Evolutionary conservation across 2,888 invertebrate genomes (phyloP), one percentile per base, ranked within the genome.

Genomic region (Alitta virens): DNA sequence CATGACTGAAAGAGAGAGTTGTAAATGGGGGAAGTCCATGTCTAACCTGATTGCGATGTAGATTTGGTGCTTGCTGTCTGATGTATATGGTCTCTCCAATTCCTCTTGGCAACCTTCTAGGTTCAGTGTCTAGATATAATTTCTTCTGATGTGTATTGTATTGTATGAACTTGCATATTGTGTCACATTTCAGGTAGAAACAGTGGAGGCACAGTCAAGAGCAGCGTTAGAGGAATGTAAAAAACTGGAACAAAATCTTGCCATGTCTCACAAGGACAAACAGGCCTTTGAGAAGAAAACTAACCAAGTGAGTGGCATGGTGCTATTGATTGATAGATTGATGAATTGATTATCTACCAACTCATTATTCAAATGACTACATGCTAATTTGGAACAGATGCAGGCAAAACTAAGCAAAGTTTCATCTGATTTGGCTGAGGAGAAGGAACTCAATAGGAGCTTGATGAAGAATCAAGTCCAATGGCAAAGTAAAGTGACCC

Each of bases 371-470:
- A 33, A 12, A 33, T 7, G 33, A 33, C 12, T 33, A 46, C 21
- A 46, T 53, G 14, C 38, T 16, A 5, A 26, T 53, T 38, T 54
- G 3, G 16, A 46, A 16, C 40, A 69, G 70, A 50, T 70, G 60
- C 53, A 49, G n/a, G 51, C 51, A 12, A 64, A 61, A 51, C 78
- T 94, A 61, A 84, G 86, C 2, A 85, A 88, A 68, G 82, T 90
- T 25, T 86, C 90, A 71, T 83, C 84, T 51, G 91, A 92, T 72
- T 83, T 95, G 61, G 85, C 88, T 12, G 94, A 94, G 74, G 95
- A 97, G 82, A 88, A 89, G 66, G 90, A 92, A 63, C 85, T 98
- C 77, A 91, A 92, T 63, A 87, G 88, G 74, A 88, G 90, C 23
- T 80, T 94, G 70, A 86, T 89, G 69, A 85, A 86, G 58, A 93